Conservation (phyloP, 2,113 vertebrate genomes). For the Marcusenius ussheri region DNA sequence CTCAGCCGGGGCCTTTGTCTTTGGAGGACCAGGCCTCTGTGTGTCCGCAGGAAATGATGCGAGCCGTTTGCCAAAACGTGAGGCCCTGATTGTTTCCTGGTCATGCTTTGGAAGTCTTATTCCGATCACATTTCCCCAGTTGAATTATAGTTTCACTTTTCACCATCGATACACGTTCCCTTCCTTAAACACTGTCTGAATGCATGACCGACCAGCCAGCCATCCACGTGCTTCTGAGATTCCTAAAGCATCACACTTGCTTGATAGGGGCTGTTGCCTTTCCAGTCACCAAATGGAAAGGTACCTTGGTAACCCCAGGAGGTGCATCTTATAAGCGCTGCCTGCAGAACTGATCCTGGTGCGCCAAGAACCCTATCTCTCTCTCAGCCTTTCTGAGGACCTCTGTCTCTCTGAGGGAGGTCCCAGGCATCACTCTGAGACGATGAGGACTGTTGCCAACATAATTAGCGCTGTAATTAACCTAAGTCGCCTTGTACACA, state of each 20-base stretch:
- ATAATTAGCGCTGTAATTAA: neutral
- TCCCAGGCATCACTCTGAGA: neutral
- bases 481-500: neutral
- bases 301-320: neutral
- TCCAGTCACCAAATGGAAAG: neutral
- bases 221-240: neutral
- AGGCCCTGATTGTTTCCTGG: neutral
- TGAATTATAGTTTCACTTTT: neutral
- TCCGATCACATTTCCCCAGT: neutral
- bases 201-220: neutral
- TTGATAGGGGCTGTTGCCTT: neutral
- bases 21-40: neutral
- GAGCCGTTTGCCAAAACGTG: neutral
- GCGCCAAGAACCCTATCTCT: neutral
- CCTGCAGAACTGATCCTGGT: neutral
- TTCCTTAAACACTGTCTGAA: neutral
- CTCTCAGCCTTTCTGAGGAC: neutral
- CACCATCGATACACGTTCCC: neutral
- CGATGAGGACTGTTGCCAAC: neutral
- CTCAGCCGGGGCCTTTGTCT: neutral
- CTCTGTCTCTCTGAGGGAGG: neutral
- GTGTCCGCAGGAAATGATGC: neutral
- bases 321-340: neutral
- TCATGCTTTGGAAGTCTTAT: neutral
- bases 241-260: neutral